A percentile compares a stretch with the other conserved stretches of the same genome.
These are phyloP conservation scores for Dromococcyx pavoninus DNA, from an alignment of 2,797 vertebrate genomes.

Conservation along the genomic window DNA sequence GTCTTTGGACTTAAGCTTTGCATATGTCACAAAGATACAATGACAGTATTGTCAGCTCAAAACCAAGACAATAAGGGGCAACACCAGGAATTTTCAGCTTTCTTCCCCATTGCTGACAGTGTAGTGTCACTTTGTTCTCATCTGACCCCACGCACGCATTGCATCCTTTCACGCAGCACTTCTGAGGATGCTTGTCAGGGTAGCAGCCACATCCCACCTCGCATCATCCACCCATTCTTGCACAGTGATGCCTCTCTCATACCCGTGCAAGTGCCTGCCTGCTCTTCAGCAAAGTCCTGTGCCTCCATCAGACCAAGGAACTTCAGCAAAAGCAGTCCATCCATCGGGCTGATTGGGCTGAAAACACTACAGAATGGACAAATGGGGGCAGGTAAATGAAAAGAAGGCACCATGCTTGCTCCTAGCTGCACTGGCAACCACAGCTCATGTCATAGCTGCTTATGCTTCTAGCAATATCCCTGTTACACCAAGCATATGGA, in stretches of 20 bases:
- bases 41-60: background rate
- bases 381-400: background rate
- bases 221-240: accelerated
- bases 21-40: background rate
- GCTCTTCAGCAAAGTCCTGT: background rate
- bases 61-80: background rate
- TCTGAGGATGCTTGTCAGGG: background rate
- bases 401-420: background rate
- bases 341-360: accelerated
- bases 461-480: accelerated
- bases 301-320: background rate
- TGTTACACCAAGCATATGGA: background rate
- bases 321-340: background rate
- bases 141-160: accelerated
- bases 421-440: background rate
- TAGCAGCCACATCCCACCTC: background rate
- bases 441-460: background rate
- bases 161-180: background rate
- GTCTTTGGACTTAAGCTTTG: background rate
- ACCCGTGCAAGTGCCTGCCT: background rate
- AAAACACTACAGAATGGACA: background rate
- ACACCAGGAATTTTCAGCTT: background rate
- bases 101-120: background rate
- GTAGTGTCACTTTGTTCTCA: background rate
- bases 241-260: background rate